These are phyloP conservation scores for Calameuta pallipes DNA, from an alignment of 2,888 invertebrate genomes.

Conservation along the genomic window DNA sequence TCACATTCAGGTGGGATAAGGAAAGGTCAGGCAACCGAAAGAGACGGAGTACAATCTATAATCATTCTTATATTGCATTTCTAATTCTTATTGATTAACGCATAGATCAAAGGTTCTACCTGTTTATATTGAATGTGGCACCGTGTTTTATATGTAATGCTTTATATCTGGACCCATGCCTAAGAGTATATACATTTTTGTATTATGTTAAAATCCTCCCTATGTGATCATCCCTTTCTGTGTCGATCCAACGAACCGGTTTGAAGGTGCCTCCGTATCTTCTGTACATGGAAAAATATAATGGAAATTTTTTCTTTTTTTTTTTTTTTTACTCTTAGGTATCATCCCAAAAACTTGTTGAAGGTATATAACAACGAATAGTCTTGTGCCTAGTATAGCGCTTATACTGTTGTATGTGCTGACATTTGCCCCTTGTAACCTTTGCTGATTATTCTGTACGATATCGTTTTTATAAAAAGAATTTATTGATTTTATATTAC, in stretches of 20 bases:
- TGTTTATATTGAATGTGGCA: slow-evolving; percentile 55
- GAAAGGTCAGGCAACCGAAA: slow-evolving; percentile 70
- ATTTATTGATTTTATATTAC: not conserved
- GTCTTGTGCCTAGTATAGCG: slow-evolving; percentile 25
- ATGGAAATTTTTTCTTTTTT: not conserved
- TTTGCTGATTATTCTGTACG: not conserved
- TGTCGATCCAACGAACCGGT: not conserved
- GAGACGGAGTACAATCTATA: slow-evolving; percentile 69
- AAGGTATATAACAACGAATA: slow-evolving; percentile 20
- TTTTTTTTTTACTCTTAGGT: slow-evolving; percentile 33
- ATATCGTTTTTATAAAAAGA: not conserved
- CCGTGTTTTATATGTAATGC: slow-evolving; percentile 56
- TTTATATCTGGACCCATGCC: slow-evolving; percentile 47
- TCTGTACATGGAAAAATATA: not conserved
- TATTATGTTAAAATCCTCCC: not conserved
- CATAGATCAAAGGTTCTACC: slow-evolving; percentile 23
- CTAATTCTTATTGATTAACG: slow-evolving; percentile 46
- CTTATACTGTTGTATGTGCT: slow-evolving; percentile 23
- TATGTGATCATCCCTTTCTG: not conserved
- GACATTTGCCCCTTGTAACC: not conserved
- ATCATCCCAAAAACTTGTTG: slow-evolving; percentile 25
- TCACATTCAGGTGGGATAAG: slow-evolving; percentile 91
- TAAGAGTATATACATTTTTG: slow-evolving; percentile 16
- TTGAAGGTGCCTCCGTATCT: not conserved
- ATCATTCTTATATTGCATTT: slow-evolving; percentile 42